A percentile compares a stretch with the other conserved stretches of the same genome.
Conservation (phyloP, 2,797 vertebrate species). For the Anguilla obscura region DNA sequence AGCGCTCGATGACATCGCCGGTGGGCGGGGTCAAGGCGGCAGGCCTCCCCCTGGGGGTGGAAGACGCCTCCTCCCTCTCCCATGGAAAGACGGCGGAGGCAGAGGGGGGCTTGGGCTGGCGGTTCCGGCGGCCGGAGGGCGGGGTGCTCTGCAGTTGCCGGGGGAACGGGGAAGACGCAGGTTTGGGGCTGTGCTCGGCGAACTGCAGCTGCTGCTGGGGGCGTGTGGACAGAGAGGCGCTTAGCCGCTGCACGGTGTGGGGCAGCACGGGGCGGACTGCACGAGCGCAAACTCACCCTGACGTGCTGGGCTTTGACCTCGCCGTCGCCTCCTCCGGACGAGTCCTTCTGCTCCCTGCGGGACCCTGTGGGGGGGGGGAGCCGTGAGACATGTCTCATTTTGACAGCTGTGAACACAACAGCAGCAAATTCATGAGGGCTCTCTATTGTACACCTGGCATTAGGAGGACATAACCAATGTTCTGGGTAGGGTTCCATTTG, state of each 20-base stretch:
- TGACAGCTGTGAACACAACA: neutral
- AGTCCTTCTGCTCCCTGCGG: conserved; percentile 58
- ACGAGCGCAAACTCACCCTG: conserved; percentile 60
- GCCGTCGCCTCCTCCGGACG: conserved; percentile 58
- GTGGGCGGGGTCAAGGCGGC: conserved; percentile 39
- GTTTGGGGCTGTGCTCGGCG: conserved; percentile 55
- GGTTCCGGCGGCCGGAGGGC: conserved; percentile 50
- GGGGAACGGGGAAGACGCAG: conserved; percentile 52
- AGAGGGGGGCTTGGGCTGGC: conserved; percentile 63
- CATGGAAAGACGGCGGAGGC: conserved; percentile 72
- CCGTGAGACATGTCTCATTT: neutral
- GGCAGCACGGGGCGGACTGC: neutral
- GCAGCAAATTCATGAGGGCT: neutral
- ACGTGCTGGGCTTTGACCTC: conserved; percentile 48
- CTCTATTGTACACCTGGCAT: neutral
- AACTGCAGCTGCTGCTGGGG: conserved; percentile 70
- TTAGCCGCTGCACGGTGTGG: conserved; percentile 21
- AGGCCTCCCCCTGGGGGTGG: conserved; percentile 53
- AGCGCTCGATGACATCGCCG: conserved; percentile 48
- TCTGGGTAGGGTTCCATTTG: neutral
- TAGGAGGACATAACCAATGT: neutral
- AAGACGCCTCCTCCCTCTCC: conserved; percentile 67
- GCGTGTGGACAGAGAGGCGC: neutral
- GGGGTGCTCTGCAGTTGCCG: conserved; percentile 62
- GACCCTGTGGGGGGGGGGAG: conserved; percentile 48